These are phyloP conservation scores for Rallus limicola DNA, from an alignment of 2,113 vertebrate species.

Conservation along the genomic window DNA sequence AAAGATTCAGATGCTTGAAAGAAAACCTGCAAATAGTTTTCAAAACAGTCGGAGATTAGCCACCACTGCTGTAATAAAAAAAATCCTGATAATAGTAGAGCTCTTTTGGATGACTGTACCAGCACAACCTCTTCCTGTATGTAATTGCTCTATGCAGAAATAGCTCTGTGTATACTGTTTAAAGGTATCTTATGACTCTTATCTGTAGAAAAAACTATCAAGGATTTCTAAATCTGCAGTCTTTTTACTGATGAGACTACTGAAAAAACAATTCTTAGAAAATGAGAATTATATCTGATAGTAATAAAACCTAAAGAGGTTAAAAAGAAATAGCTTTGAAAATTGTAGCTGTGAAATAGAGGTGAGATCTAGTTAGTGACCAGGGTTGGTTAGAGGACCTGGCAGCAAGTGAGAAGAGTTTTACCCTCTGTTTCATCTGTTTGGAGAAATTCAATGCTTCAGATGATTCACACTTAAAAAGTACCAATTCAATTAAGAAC, in stretches of 20 bases:
- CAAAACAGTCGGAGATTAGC: background rate
- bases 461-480: background rate
- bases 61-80: background rate
- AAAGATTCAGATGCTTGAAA: background rate
- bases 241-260: background rate
- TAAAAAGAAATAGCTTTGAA: background rate
- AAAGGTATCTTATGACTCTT: constrained; percentile 9
- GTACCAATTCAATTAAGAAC: background rate
- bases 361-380: background rate
- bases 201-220: background rate
- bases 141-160: background rate
- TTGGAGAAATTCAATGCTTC: background rate
- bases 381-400: background rate
- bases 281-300: background rate
- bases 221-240: background rate
- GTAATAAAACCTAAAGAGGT: constrained; percentile 2
- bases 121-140: background rate
- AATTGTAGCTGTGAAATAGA: background rate
- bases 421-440: background rate
- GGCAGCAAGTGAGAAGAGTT: background rate
- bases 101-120: background rate
- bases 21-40: background rate
- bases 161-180: background rate
- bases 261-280: background rate
- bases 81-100: background rate